Base-by-base conservation (phyloP, 2,113 vertebrate genomes). In the Mus pahari region DNA sequence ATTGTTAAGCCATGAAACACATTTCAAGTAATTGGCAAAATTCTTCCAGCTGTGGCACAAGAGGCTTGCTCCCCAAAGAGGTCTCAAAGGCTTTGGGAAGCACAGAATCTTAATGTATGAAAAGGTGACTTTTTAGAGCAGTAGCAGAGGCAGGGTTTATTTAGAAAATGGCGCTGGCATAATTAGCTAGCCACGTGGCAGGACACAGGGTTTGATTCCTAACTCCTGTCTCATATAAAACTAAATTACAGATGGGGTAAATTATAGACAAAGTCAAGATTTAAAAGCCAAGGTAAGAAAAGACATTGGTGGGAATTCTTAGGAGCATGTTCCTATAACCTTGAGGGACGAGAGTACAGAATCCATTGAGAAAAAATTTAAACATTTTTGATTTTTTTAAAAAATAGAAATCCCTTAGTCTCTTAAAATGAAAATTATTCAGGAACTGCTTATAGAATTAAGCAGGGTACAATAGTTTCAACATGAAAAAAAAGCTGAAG, bases 1-100 rank as follows among this genome's bases (percentile, higher is more conserved):
- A 92, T 96, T 97, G 97, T 97, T 94, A 96, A 96, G 86, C 73
- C 87, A 55, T 91, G 95, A 97, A 96, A 94, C 77, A 64, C 94
- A 79, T 91, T 97, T 97, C 91, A 94, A 86, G 90, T 97, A 96
- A 97, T 96, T 96, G 91, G 81, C 71, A 78, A 96, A 96, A 92
- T 91, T 66, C 82, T 92, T 95, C 97, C 94, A 95, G 93, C 97
- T 94, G 93, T 89, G 96, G 53, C 66, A 24, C 95, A 96, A 96
- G 93, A 95, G 79, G 33, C 48, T 42, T 20, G 89, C 31, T 66
- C n/a, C 91, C 92, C 71, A 13, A 22, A 75, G 94, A 75, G 24
- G 70, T 87, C 79, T 36, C 74, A 94, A 93, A 74, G 78, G 84
- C 94, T 60, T 89, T 73, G 62, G 84, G 90, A 79, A 93, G 74